Conservation (phyloP, 2,113 vertebrate genomes). For the Crotophaga sulcirostris region DNA sequence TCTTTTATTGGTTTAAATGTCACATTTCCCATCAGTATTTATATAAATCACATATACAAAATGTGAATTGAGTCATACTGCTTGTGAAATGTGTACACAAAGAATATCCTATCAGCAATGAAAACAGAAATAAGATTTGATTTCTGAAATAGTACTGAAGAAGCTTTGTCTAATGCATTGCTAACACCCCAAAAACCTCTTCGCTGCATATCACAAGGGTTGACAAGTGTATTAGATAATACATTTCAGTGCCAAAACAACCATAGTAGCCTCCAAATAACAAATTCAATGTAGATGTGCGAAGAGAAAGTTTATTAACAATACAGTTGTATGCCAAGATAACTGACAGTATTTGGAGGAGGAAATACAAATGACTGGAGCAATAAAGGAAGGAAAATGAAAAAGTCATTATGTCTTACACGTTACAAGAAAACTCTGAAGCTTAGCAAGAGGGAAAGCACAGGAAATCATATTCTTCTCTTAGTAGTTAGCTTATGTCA, state of each 20-base stretch:
- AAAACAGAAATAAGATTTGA: not conserved
- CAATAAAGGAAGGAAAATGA: not conserved
- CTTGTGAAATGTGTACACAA: not conserved
- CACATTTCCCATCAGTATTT: conserved; percentile 2
- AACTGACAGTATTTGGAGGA: not conserved
- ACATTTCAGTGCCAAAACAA: not conserved
- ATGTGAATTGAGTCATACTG: not conserved
- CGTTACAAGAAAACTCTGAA: not conserved
- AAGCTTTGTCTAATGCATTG: not conserved
- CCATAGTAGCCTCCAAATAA: not conserved
- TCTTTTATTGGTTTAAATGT: conserved; percentile 21
- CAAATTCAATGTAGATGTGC: not conserved
- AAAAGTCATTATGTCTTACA: not conserved
- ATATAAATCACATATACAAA: conserved; percentile 32
- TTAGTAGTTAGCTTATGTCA: not conserved
- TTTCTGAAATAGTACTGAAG: not conserved
- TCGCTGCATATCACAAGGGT: not conserved
- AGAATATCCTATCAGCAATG: not conserved
- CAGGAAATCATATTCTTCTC: not conserved
- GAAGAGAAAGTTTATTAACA: not conserved
- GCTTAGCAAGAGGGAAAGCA: not conserved
- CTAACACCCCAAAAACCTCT: not conserved
- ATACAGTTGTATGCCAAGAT: not conserved
- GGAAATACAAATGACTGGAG: not conserved
- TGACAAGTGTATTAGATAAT: not conserved